Evolutionary conservation across 2,888 invertebrate genomes (phyloP), one percentile per base, ranked within the genome.

Genomic region (Gortyna flavago): DNA sequence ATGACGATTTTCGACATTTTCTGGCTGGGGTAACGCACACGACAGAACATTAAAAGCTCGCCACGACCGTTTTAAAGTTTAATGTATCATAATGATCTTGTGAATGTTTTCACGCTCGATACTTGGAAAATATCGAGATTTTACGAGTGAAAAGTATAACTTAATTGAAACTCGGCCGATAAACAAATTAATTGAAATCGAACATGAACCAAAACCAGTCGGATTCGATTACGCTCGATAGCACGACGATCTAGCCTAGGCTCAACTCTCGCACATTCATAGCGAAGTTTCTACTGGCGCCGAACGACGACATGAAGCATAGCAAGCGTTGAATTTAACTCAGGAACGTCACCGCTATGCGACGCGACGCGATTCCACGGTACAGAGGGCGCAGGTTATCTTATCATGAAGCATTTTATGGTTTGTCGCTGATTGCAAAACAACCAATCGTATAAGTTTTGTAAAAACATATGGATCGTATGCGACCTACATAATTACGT

Each of bases 361-460:
- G 29, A n/a, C 41, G n/a, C 41, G 29, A n/a, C 41, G 41, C 44
- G 64, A 35, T 11, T 9, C 25, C 66, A 13, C 25, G 61, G 68
- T 77, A 73, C 78, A 35, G 74, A 71, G 75, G 79, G 72, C 64
- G 77, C 88, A 88, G 89, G 90, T 90, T 91, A 92, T 93, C 92
- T 92, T 92, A 93, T 93, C 93, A 83, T 68, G 68, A 67, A 79
- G 75, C 85, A 84, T 88, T 88, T 88, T 87, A 89, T 89, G 87
- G 85, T 85, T 84, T 80, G 87, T 84, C 79, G 85, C 72, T 84
- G 89, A 91, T 92, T 90, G 90, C 87, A 66, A 87, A 87, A 85
- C 87, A 81, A 74, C 90, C 93, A 91, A 91, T 91, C 87, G 88
- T 65, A 57, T 57, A 29, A 51, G 44, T 73, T 86, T 87, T 75